Base-by-base conservation (phyloP, 2,888 invertebrate species). In the Scrobipalpa atriplicella region DNA sequence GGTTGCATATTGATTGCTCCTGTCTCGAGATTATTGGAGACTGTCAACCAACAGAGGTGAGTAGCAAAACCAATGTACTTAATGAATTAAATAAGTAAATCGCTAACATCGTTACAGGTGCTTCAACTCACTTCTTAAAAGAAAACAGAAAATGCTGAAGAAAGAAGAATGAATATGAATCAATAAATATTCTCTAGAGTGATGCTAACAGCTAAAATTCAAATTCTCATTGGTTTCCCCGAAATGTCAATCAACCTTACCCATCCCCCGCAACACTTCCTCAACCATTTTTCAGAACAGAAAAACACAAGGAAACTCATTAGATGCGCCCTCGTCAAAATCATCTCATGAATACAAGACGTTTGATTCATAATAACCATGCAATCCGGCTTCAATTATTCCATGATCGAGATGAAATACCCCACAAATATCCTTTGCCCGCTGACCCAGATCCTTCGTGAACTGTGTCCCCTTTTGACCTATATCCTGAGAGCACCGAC, bases 1-100 rank as follows among this genome's bases (percentile, higher is more conserved):
- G 78, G 82, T 81, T 89, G 86, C 87, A 90, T 92, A 92, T 92
- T 91, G 90, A 92, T 92, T 89, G 81, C 79, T 83, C 76, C 78
- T 82, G 77, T 78, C 78, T 81, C 71, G 78, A 79, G 80, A 86
- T 82, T 79, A 78, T 81, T 80, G 75, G 79, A 82, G 79, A 79
- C 80, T 85, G 79, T 79, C 81, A 77, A 79, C 77, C 76, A 79
- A 80, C 79, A 78, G 80, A 78, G 87, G 90, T 91, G 73, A 85
- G 90, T 81, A 79, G 77, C 69, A 70, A n/a, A 58, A 13, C n/a
- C 11, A 16, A 1, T 7, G 1, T 1, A 61, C 7, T 7, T 38
- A 9, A 38, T 29, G 16, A 51, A 56, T 41, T 36, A 47, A 18
- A 36, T 62, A 58, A 36, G 29, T 16, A 19, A 41, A 38, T 60